Evolutionary conservation across 2,797 vertebrate genomes (phyloP), one percentile per base, ranked within the genome.

Genomic region (Clarias platycephalus): DNA sequence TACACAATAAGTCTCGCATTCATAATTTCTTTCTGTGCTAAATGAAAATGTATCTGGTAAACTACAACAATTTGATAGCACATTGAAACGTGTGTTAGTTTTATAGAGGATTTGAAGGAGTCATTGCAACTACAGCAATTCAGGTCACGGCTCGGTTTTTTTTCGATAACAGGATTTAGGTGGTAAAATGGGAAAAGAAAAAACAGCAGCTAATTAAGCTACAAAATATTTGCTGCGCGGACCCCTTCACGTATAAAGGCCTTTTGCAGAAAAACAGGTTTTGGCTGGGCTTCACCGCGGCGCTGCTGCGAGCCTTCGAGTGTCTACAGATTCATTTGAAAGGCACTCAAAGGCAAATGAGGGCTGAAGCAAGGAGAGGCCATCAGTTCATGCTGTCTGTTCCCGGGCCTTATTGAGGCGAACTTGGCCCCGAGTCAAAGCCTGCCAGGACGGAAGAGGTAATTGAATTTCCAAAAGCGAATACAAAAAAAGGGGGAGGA

Each of bases 401-500:
- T 74, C 82, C 66, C 26, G 75, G 63, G 80, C 83, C 83, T 84
- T 84, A 88, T 82, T 84, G 64, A 90, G 85, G 82, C 76, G 84
- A 70, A 24, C 72, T 78, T 91, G 91, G 90, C 90, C 85, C 60
- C 1, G 87, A 88, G 85, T 91, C 86, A 84, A 62, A 55, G 44
- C 31, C 82, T 87, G 82, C 82, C 89, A 79, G 71, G 87, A 84
- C 68, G 86, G 88, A 91, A 79, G 88, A 84, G 89, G 89, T 90
- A 89, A 91, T 90, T 91, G 84, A 87, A 86, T 89, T 91, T 92
- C 87, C 89, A 88, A 80, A 91, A 92, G 75, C 70, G 90, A 85
- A 84, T 84, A 91, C 86, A 68, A 85, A 71, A 71, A 57, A 84
- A 80, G n/a, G 1, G 5, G 85, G 75, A 80, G 79, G 49, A 83